Conservation (phyloP, 1,140 invertebrate species). For the Cecropterus lyciades region DNA sequence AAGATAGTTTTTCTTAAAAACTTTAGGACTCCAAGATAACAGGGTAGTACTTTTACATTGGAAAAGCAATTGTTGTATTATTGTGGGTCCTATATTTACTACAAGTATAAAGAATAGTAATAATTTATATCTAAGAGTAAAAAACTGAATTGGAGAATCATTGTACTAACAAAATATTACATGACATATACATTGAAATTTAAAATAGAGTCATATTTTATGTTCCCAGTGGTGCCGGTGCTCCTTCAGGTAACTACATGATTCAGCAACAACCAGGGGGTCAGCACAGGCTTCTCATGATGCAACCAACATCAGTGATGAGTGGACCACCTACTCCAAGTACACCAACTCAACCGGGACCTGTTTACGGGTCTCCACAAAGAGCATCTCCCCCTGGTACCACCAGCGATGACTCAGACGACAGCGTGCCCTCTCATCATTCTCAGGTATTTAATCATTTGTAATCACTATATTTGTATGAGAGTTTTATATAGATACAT, state of each 20-base stretch:
- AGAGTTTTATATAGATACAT: not conserved
- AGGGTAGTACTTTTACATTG: no score
- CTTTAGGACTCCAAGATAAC: no score
- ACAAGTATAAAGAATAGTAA: no score
- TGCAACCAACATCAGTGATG: conserved; percentile 86
- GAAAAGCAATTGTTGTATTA: no score
- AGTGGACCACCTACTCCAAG: conserved; percentile 84
- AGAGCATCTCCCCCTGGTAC: conserved; percentile 86
- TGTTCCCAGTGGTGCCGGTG: conserved; percentile 64
- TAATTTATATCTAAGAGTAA: no score
- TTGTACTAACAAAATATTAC: not conserved
- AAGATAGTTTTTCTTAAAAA: no score
- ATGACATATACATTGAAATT: not conserved
- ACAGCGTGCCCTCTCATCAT: conserved; percentile 89
- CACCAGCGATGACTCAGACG: conserved; percentile 95
- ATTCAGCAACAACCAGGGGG: conserved; percentile 87
- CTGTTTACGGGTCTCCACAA: conserved; percentile 84
- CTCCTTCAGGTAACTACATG: conserved; percentile 80
- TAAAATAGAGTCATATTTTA: not conserved
- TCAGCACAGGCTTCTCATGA: conserved; percentile 85
- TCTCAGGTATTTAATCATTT: conserved; percentile 60
- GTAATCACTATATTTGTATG: not conserved
- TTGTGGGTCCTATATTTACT: no score
- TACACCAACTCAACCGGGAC: conserved; percentile 82
- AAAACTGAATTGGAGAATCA: no score